Conservation (phyloP, 2,888 invertebrate species). For the Microctonus hyperodae region DNA sequence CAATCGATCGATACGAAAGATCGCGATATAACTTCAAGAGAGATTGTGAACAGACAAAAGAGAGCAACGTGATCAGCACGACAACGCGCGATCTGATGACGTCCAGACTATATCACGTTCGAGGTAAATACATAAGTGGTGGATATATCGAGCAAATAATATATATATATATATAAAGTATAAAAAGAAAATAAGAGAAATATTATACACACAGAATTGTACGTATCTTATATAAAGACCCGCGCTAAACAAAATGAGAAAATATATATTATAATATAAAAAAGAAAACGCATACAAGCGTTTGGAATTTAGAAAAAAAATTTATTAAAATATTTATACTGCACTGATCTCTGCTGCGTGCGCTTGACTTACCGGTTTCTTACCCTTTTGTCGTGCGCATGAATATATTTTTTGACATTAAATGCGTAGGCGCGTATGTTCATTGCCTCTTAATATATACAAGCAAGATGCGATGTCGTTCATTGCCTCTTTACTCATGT, state of each 20-base stretch:
- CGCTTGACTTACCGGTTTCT: slow-evolving; percentile 49
- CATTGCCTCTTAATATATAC: neutral
- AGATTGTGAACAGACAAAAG: slow-evolving; percentile 6
- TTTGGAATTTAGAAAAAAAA: neutral
- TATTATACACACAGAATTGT: no score
- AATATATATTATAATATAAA: neutral
- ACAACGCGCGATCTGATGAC: slow-evolving; percentile 2
- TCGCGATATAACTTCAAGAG: neutral
- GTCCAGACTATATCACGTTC: slow-evolving; percentile 1
- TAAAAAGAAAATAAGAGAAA: no score
- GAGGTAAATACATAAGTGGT: neutral
- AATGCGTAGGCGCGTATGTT: slow-evolving; percentile 13
- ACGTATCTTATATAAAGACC: neutral
- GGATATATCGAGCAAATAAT: neutral
- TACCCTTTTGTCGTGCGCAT: slow-evolving; percentile 44
- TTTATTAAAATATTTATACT: neutral
- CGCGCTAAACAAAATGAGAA: neutral
- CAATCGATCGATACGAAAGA: slow-evolving; percentile 26
- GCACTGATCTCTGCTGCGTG: neutral
- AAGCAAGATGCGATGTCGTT: slow-evolving; percentile 6
- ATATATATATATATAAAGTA: no score
- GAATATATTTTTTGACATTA: slow-evolving; percentile 50
- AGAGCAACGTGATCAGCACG: slow-evolving; percentile 6
- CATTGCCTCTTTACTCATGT: neutral
- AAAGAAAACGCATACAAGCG: neutral